These are phyloP conservation scores for Sarcophaga rosellei DNA, from an alignment of 2,888 invertebrate species.

Conservation along the genomic window DNA sequence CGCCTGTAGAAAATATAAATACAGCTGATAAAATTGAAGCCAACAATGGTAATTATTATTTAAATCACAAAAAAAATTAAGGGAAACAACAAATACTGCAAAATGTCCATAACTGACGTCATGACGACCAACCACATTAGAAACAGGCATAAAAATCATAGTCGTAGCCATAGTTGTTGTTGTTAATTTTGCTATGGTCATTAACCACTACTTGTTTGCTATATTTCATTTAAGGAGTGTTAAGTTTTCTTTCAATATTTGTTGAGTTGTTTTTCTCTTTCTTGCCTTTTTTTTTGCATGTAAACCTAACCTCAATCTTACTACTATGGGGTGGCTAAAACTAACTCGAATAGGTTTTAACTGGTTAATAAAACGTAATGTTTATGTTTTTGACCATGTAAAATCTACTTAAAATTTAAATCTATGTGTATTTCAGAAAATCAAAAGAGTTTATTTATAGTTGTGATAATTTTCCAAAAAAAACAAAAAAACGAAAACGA, in stretches of 20 bases:
- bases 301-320: conserved; percentile 59
- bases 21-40: conserved; percentile 76
- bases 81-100: neutral
- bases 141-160: conserved; percentile 22
- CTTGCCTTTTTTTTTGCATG: conserved; percentile 7
- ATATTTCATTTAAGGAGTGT: conserved; percentile 49
- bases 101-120: conserved; percentile 53
- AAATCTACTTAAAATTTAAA: neutral
- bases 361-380: neutral
- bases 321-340: conserved; percentile 6
- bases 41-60: conserved; percentile 76
- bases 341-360: neutral
- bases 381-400: neutral
- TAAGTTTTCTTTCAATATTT: conserved; percentile 46
- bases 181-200: conserved; percentile 45
- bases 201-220: conserved; percentile 46
- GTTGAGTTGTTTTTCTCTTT: neutral
- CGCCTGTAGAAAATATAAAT: conserved; percentile 75
- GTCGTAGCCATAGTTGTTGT: conserved; percentile 6
- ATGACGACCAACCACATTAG: conserved; percentile 44
- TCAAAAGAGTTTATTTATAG: neutral
- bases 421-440: neutral
- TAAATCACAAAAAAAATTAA: neutral
- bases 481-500: neutral
- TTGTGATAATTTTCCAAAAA: neutral